Evolutionary conservation across 2,113 vertebrate species (phyloP).

Genomic region (Herpetotheres cachinnans): DNA sequence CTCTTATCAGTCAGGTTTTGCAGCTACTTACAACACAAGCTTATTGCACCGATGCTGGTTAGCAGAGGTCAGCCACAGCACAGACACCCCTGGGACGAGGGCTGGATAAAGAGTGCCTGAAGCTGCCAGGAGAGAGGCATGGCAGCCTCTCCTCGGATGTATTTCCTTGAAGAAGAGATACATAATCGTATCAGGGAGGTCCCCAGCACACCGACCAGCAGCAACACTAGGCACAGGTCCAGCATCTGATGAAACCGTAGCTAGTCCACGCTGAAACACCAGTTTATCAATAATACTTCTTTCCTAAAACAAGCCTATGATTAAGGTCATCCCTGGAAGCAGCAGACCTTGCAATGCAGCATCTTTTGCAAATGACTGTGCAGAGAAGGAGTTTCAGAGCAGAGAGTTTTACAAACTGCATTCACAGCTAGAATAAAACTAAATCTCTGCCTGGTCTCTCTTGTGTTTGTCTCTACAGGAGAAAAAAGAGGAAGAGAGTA

Average conservation of each 20-base stretch:
- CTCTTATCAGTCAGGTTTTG: neutral
- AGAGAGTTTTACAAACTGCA: neutral
- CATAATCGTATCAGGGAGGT: neutral
- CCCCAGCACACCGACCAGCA: neutral
- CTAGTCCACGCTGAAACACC: neutral
- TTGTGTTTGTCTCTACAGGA: neutral
- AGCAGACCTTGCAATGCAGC: neutral
- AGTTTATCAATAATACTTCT: neutral
- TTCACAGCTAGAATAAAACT: neutral
- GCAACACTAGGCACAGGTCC: neutral
- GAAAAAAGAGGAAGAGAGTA: neutral
- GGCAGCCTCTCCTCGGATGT: neutral
- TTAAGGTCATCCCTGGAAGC: conserved; percentile 22
- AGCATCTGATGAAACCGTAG: neutral
- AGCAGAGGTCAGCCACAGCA: neutral
- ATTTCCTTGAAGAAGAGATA: neutral
- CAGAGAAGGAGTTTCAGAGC: neutral
- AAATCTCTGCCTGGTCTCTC: neutral
- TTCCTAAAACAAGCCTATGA: neutral
- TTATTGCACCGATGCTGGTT: neutral
- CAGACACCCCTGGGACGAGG: neutral
- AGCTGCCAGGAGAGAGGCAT: neutral
- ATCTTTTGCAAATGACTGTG: neutral
- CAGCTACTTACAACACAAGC: neutral
- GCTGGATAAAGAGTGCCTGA: neutral